Evolutionary conservation across 1,140 invertebrate species (phyloP).

Genomic region (Gyrodactylus salaris): DNA sequence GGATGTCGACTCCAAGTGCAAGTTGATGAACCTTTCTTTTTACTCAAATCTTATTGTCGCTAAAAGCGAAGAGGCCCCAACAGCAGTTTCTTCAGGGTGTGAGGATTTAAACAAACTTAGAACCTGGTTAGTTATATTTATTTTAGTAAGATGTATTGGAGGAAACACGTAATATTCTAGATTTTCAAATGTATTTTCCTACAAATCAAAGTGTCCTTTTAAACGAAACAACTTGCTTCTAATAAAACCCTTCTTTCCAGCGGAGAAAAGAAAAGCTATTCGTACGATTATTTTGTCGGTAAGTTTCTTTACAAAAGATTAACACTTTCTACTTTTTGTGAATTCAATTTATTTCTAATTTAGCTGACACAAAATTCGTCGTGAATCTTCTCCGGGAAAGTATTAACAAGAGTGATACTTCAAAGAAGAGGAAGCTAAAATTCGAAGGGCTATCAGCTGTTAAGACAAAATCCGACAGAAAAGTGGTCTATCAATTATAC

Average conservation of each 20-base stretch:
- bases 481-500: neutral
- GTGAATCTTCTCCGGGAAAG: neutral
- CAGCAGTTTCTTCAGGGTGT: too few species aligned
- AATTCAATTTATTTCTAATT: neutral
- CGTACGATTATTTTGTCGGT: neutral
- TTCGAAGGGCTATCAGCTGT: neutral
- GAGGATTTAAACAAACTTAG: too few species aligned
- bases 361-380: neutral
- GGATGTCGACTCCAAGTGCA: too few species aligned
- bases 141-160: too few species aligned
- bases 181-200: too few species aligned
- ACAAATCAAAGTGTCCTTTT: neutral
- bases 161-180: too few species aligned
- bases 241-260: neutral
- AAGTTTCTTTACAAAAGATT: too few species aligned
- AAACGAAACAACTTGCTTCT: neutral
- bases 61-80: too few species aligned
- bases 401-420: neutral
- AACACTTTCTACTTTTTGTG: neutral
- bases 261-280: neutral
- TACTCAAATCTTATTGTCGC: too few species aligned
- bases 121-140: too few species aligned
- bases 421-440: neutral
- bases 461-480: neutral
- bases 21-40: too few species aligned